Conservation (phyloP, 2,113 vertebrate genomes). For the Suricata suricatta region DNA sequence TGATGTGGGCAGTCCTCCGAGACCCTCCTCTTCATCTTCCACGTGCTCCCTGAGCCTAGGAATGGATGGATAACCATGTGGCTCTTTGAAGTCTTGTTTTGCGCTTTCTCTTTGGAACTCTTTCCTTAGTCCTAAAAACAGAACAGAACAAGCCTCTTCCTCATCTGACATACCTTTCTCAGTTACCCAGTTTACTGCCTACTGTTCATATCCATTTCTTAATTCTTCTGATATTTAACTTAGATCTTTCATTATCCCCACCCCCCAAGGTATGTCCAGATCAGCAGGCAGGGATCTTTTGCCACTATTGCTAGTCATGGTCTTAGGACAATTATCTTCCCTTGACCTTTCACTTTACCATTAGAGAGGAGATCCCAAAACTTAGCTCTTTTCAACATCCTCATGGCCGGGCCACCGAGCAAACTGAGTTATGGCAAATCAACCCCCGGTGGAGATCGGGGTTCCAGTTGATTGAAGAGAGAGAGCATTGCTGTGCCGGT, state of each 20-base stretch:
- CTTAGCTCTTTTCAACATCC: background rate
- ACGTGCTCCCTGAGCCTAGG: background rate
- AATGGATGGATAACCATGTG: fast-evolving
- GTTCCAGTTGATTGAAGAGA: background rate
- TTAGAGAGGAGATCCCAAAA: background rate
- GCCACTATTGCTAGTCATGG: no score
- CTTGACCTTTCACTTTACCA: background rate
- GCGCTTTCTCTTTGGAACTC: background rate
- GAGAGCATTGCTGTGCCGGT: fast-evolving
- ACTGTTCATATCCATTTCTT: background rate
- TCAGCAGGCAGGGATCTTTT: background rate
- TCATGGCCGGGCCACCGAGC: background rate
- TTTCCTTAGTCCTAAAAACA: background rate
- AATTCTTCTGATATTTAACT: background rate
- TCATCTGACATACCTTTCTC: background rate
- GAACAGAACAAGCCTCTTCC: background rate
- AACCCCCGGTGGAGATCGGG: fast-evolving
- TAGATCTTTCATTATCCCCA: background rate
- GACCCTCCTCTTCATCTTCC: background rate
- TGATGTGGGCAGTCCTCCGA: fast-evolving
- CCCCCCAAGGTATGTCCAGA: background rate
- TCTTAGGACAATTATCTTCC: background rate
- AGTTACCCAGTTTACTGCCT: background rate
- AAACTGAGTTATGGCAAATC: background rate
- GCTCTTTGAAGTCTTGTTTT: background rate